A percentile compares a stretch with the other conserved stretches of the same genome.
These are phyloP conservation scores for Lepus oiostolus DNA, from an alignment of 2,797 vertebrate species.

Conservation along the genomic window DNA sequence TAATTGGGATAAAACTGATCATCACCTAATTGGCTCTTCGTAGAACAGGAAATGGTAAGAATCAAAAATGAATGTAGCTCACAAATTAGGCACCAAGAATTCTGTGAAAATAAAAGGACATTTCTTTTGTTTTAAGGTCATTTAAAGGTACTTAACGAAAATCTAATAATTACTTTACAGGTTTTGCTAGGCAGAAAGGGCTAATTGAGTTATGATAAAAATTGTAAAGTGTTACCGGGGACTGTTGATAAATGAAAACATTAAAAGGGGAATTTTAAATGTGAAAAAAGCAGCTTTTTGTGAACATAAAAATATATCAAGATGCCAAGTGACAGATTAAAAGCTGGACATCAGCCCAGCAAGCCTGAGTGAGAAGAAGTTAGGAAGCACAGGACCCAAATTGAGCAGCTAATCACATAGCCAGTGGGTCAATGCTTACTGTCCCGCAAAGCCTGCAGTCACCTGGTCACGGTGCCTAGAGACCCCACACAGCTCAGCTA, in stretches of 20 bases:
- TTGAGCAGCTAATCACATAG: not conserved
- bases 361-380: not conserved
- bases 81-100: conserved; percentile 4
- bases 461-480: not conserved
- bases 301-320: conserved; percentile 1
- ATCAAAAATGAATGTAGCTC: not conserved
- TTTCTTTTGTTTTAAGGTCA: conserved; percentile 1
- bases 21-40: conserved; percentile 3
- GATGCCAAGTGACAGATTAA: not conserved
- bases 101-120: conserved; percentile 10
- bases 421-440: not conserved
- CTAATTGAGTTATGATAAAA: not conserved
- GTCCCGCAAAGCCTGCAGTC: not conserved
- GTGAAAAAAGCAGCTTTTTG: not conserved
- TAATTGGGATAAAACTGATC: conserved; percentile 72
- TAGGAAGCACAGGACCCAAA: not conserved
- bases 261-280: not conserved
- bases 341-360: not conserved
- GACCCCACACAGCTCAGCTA: not conserved
- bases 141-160: conserved; percentile 7
- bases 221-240: conserved; percentile 5
- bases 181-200: conserved; percentile 9
- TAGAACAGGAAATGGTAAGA: conserved; percentile 71
- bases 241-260: conserved; percentile 34
- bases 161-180: conserved; percentile 17